These are phyloP conservation scores for Thelaira solivaga DNA, from an alignment of 2,888 invertebrate species.

Conservation along the genomic window DNA sequence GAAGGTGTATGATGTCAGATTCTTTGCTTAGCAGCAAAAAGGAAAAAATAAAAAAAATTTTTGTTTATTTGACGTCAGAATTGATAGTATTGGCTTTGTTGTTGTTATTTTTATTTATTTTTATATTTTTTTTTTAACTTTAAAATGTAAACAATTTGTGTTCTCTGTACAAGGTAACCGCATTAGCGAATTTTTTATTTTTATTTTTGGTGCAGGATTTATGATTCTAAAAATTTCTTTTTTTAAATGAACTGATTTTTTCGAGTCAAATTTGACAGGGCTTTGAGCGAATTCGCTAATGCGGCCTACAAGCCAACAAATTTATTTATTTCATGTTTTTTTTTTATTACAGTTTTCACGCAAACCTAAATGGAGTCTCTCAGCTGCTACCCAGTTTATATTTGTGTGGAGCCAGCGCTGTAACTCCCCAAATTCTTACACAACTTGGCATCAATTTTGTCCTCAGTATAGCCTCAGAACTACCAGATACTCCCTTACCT, in stretches of 20 bases:
- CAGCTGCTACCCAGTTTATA: slow-evolving; percentile 85
- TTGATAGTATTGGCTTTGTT: slow-evolving; percentile 26
- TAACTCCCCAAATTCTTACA: slow-evolving; percentile 83
- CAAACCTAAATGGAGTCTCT: slow-evolving; percentile 80
- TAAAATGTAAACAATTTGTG: not conserved
- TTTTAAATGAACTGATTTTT: no score
- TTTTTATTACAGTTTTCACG: slow-evolving; percentile 70
- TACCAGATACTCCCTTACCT: slow-evolving; percentile 83
- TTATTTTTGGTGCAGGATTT: no score
- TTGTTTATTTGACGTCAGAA: slow-evolving; percentile 48
- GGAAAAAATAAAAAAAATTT: not conserved
- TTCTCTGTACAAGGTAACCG: no score
- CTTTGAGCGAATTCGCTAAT: no score
- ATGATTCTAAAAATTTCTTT: no score
- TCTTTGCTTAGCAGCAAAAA: slow-evolving; percentile 1
- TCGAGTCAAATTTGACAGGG: no score
- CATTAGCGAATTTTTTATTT: no score
- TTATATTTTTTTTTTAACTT: no score
- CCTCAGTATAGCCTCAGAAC: slow-evolving; percentile 89
- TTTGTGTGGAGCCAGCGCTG: slow-evolving; percentile 88
- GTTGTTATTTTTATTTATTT: no score
- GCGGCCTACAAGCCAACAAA: no score
- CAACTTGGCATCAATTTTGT: slow-evolving; percentile 85
- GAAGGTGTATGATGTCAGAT: not conserved
- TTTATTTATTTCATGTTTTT: not conserved